Conservation (phyloP, 2,797 vertebrate genomes). For the Danionella dracula region DNA sequence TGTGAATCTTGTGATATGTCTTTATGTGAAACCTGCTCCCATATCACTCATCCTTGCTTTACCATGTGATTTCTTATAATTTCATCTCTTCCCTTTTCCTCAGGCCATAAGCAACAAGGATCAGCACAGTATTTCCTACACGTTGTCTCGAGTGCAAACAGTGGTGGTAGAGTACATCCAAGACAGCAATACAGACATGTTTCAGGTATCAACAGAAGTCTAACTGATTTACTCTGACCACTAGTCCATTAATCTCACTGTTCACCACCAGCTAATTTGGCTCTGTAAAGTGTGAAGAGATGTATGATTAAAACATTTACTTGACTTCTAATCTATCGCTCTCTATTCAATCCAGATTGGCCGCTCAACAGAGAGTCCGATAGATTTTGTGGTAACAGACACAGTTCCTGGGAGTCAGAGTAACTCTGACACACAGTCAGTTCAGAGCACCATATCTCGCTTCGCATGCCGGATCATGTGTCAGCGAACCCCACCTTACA, state of each 20-base stretch:
- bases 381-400: constrained; percentile 99
- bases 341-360: constrained; percentile 81
- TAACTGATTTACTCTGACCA: neutral
- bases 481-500: constrained; percentile 90
- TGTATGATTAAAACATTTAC: neutral
- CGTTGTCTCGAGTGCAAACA: constrained; percentile 91
- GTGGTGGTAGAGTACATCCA: constrained; percentile 98
- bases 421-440: constrained; percentile 90
- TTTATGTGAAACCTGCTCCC: too few relatives aligned
- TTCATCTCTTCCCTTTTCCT: constrained; percentile 33
- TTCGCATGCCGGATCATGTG: constrained; percentile 97
- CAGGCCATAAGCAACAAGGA: constrained; percentile 99
- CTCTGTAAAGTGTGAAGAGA: neutral
- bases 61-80: neutral
- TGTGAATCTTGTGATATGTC: too few relatives aligned
- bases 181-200: constrained; percentile 97
- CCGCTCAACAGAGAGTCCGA: constrained; percentile 94
- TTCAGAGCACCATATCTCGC: constrained; percentile 97
- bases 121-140: constrained; percentile 98
- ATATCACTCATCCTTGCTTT: too few relatives aligned
- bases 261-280: neutral
- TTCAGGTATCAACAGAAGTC: constrained; percentile 77
- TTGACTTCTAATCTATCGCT: neutral
- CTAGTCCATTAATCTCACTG: neutral
- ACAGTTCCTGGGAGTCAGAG: constrained; percentile 94